Percentiles rank a stretch among this genome's conserved stretches.
Conservation (phyloP, 2,888 invertebrate species). For the Rotaria magnacalcarata region DNA sequence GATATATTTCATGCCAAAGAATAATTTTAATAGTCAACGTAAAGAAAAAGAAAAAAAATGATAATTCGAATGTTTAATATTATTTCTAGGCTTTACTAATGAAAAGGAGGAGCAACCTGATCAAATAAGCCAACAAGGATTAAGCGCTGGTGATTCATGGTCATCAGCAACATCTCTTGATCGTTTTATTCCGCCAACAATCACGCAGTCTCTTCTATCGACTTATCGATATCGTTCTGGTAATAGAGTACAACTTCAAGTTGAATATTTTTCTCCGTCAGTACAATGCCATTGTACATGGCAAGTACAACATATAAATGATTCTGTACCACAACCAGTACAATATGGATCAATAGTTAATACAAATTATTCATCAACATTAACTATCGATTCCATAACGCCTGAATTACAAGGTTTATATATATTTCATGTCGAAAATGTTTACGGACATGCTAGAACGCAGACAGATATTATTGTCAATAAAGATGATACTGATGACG, state of each 20-base stretch:
- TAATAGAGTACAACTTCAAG: not conserved
- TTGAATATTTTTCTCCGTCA: slow-evolving; percentile 33
- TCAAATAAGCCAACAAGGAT: slow-evolving; percentile 9
- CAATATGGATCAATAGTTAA: not conserved
- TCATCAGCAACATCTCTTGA: slow-evolving; percentile 16
- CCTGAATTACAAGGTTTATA: not conserved
- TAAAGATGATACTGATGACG: not conserved
- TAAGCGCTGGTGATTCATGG: not conserved
- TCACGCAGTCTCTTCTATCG: not conserved
- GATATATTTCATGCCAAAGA: too few relatives aligned
- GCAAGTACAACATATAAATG: not conserved
- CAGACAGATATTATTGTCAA: slow-evolving; percentile 1
- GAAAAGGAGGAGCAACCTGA: slow-evolving; percentile 34
- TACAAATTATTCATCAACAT: slow-evolving; percentile 37
- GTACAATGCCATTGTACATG: slow-evolving; percentile 28
- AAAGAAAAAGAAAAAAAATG: too few relatives aligned
- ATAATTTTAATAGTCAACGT: too few relatives aligned
- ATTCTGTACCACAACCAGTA: not conserved
- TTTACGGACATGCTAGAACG: not conserved
- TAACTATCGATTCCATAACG: not conserved
- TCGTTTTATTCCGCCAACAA: slow-evolving; percentile 27
- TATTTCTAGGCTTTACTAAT: slow-evolving; percentile 18
- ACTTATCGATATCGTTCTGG: not conserved
- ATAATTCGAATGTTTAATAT: too few relatives aligned
- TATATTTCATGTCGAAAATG: slow-evolving; percentile 14